Conservation (phyloP, 2,888 invertebrate genomes). For the Odontocerum albicorne region DNA sequence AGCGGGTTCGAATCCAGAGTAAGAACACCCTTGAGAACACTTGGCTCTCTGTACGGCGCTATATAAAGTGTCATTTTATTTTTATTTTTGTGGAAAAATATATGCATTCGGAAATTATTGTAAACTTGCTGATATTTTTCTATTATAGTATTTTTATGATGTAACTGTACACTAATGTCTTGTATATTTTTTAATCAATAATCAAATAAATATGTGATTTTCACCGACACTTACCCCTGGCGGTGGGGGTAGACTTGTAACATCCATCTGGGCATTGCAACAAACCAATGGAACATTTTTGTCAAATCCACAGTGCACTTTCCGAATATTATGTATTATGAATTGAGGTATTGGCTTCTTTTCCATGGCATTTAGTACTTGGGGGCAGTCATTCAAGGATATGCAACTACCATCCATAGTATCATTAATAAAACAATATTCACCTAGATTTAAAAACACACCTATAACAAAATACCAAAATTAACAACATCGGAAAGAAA, state of each 20-base stretch:
- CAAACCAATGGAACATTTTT: slow-evolving; percentile 56
- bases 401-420: slow-evolving; percentile 51
- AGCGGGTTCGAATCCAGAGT: too few species aligned
- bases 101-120: too few species aligned
- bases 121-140: too few species aligned
- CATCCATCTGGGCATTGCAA: slow-evolving; percentile 44
- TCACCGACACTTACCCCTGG: too few species aligned
- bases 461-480: slow-evolving; percentile 2
- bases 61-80: too few species aligned
- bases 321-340: slow-evolving; percentile 49
- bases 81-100: too few species aligned
- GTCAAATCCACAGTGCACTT: slow-evolving; percentile 59
- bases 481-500: too few species aligned
- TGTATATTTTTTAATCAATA: too few species aligned
- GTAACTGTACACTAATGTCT: too few species aligned
- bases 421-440: slow-evolving; percentile 50
- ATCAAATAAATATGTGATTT: neutral
- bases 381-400: slow-evolving; percentile 52
- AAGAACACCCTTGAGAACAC: too few species aligned
- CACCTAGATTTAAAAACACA: neutral
- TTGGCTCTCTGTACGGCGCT: too few species aligned
- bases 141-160: too few species aligned
- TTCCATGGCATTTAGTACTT: slow-evolving; percentile 48
- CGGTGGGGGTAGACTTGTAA: neutral
- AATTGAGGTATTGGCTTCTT: slow-evolving; percentile 46